Base-by-base conservation (phyloP, 2,113 vertebrate genomes). In the Chaenocephalus aceratus region DNA sequence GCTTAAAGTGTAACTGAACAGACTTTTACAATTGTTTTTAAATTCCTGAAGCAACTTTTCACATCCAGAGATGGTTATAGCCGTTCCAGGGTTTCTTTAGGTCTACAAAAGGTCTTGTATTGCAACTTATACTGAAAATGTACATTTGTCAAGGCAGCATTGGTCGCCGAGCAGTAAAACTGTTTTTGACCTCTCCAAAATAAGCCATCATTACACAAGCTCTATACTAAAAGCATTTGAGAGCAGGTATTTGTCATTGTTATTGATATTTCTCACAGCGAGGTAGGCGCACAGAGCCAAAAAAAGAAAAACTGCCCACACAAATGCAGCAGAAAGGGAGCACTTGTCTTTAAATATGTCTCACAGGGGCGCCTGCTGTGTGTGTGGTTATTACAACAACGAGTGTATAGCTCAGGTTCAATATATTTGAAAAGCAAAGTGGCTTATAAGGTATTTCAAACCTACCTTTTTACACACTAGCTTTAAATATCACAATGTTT, bases 191-290 rank as follows among this genome's bases (percentile, higher is more conserved):
- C 80, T 49, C 23, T 61, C 8, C 12, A 1, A 36, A 84, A 71
- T 69, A 75, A 83, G 65, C 72, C 54, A 58, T 72, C 61, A 63
- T 69, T 77, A 77, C 72, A 85, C n/a, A 68, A 79, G 65, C 57
- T 53, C 63, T 48, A 23, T 16, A 75, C 70, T 64, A 57, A 79
- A 70, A 70, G 26, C 67, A 74, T 54, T 18, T 46, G 41, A 77
- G 65, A 61, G 84, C 74, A 85, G 34, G 53, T 56, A 85, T 89
- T 86, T 83, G 61, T 89, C 89, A 88, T 18, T 36, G 78, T 75
- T 80, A 83, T 79, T 82, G 83, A 83, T 82, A 77, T 79, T 80
- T 75, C 68, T 79, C 26, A 4, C 51, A 80, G n/a, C 77, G 52
- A 75, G 13, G 63, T 72, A 69, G 65, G 67, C 83, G 46, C 53